These are phyloP conservation scores for Nilaparvata lugens DNA, from an alignment of 1,140 invertebrate species.

Conservation along the genomic window DNA sequence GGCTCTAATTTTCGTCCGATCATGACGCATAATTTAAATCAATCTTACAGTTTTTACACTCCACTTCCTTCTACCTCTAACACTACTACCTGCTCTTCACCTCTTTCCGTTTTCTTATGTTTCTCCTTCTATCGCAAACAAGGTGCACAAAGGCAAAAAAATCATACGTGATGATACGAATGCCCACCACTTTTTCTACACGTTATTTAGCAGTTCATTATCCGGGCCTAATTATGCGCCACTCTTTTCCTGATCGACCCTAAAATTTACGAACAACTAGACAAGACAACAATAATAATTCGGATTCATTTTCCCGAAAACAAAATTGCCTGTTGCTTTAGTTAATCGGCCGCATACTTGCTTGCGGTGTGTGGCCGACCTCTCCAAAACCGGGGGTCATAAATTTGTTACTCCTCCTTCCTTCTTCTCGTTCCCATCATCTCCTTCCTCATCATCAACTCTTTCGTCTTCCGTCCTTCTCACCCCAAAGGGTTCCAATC, in stretches of 20 bases:
- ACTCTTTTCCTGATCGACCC: background rate
- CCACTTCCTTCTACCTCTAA: too few relatives aligned
- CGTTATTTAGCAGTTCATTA: too few relatives aligned
- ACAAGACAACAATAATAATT: too few relatives aligned
- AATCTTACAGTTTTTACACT: too few relatives aligned
- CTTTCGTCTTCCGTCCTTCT: background rate
- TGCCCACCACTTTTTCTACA: too few relatives aligned
- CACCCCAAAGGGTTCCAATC: background rate
- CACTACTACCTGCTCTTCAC: background rate
- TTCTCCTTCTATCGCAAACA: too few relatives aligned
- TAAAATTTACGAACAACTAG: background rate
- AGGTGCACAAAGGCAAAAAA: too few relatives aligned
- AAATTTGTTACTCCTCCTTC: background rate
- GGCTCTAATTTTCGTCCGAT: too few relatives aligned
- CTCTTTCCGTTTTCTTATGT: background rate
- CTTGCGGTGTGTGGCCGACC: background rate
- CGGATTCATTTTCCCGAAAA: too few relatives aligned
- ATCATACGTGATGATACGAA: too few relatives aligned
- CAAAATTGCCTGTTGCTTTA: background rate
- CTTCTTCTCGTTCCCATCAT: background rate
- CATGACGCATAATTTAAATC: too few relatives aligned
- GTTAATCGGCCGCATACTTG: background rate
- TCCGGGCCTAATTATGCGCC: background rate
- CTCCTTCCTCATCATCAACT: background rate
- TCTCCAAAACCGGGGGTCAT: too few relatives aligned